phyloP scores from a whole-genome alignment of 2,113 vertebrate species.

The Microcebus murinus region DNA sequence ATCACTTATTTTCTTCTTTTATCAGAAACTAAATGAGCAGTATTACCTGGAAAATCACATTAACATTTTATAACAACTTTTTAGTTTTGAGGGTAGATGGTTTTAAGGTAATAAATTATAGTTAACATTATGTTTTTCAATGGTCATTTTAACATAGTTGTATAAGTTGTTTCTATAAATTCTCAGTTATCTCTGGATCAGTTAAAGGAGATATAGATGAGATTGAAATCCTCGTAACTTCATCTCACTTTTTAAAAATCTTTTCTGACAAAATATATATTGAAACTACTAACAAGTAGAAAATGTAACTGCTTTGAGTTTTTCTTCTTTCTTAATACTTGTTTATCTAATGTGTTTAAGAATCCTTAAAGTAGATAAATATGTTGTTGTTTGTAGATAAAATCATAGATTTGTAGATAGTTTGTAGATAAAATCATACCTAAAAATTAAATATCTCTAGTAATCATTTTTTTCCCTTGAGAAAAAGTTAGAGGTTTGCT shows the following conservation, averaged over 20 bases:
- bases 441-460: background rate
- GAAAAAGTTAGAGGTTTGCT: background rate
- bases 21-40: background rate
- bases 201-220: background rate
- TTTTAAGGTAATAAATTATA: background rate
- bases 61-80: background rate
- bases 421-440: background rate
- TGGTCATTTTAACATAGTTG: background rate
- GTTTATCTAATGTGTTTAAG: background rate
- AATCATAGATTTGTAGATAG: background rate
- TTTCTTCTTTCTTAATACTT: background rate
- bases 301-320: background rate
- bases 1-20: background rate
- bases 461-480: background rate
- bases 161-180: background rate
- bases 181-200: background rate
- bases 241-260: background rate
- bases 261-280: background rate
- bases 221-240: background rate
- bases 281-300: background rate
- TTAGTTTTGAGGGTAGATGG: background rate
- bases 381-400: background rate
- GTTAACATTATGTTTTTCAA: background rate
- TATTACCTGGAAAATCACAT: background rate
- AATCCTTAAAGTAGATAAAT: background rate